phyloP scores from a whole-genome alignment of 2,113 vertebrate species.

The Protomyctophum bolini region DNA sequence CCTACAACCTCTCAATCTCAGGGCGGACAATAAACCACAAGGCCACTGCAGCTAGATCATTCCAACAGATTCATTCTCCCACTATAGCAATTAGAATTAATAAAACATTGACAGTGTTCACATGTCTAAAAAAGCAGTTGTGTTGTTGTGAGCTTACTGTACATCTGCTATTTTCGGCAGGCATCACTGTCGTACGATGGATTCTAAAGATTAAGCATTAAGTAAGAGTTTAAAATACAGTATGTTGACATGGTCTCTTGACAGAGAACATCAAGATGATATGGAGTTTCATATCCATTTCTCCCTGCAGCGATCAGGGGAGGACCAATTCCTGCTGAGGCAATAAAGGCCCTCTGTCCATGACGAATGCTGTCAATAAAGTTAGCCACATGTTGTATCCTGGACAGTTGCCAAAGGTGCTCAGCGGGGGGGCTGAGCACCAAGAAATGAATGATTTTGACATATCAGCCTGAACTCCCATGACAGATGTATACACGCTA shows the following conservation, averaged over 20 bases:
- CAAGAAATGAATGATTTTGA: neutral
- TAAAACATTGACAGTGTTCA: no score
- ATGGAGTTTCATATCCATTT: neutral
- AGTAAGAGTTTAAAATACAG: slow-evolving; percentile 28
- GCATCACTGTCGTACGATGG: no score
- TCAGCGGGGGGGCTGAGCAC: neutral
- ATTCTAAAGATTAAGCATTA: neutral
- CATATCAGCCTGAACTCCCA: slow-evolving; percentile 23
- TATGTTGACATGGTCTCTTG: slow-evolving; percentile 14
- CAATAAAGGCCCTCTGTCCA: slow-evolving; percentile 12
- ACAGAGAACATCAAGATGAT: slow-evolving; percentile 30
- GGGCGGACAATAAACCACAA: neutral
- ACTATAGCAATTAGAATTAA: no score
- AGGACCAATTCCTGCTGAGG: neutral
- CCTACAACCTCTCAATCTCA: slow-evolving; percentile 7
- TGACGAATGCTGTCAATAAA: slow-evolving; percentile 52
- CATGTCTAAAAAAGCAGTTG: no score
- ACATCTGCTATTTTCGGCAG: no score
- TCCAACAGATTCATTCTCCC: no score
- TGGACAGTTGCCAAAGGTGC: slow-evolving; percentile 21
- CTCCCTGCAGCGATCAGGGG: neutral
- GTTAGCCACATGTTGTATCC: slow-evolving; percentile 17
- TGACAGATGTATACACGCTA: slow-evolving; percentile 24
- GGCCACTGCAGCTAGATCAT: no score
- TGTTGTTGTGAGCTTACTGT: no score